Base-by-base conservation (phyloP, 1,140 invertebrate species). In the Calliphora vicina region DNA sequence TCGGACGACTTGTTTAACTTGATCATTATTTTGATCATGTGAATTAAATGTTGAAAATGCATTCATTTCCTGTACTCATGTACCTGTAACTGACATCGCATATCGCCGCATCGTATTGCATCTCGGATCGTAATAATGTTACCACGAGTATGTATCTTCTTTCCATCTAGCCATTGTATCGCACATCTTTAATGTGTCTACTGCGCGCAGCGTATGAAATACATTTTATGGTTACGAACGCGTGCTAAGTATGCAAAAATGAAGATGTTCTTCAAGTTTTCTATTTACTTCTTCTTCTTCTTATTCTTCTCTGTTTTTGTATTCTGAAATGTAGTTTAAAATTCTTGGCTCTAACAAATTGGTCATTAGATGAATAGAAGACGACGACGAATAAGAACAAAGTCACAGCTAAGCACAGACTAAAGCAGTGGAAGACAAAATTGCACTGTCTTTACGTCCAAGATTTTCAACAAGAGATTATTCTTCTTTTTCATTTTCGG, bases 11-110 rank as follows among this genome's bases (percentile, higher is more conserved):
- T 67, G 61, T 67, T 25, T 67, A 25, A 67, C 61, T 67, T 67
- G 61, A 67, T 67, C 61, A 67, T 23, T 25, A 67, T 67, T 67
- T 67, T 67, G 61, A 67, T 67, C 61, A 67, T 67, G 61, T 20
- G 61, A 67, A 67, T 67, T 67, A 67, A 67, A 67, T 67, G 61
- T 67, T 67, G 6, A 67, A 67, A 67, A 67, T 67, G 61, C 61
- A 67, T 67, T 67, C 20, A 67, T 67, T 67, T 67, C 61, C 61
- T 67, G 61, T 67, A 67, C n/a, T 20, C 12, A 3, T 57, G 50
- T 23, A 67, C 23, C 50, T 57, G 35, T 35, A 57, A 57, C 50
- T n/a, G 35, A 35, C 35, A 35, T 35, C 35, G 35, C n/a, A n/a
- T n/a, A n/a, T n/a, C n/a, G n/a, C n/a, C n/a, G n/a, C 35, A 35